phyloP scores from a whole-genome alignment of 2,113 vertebrate genomes.

The Engystomops pustulosus region DNA sequence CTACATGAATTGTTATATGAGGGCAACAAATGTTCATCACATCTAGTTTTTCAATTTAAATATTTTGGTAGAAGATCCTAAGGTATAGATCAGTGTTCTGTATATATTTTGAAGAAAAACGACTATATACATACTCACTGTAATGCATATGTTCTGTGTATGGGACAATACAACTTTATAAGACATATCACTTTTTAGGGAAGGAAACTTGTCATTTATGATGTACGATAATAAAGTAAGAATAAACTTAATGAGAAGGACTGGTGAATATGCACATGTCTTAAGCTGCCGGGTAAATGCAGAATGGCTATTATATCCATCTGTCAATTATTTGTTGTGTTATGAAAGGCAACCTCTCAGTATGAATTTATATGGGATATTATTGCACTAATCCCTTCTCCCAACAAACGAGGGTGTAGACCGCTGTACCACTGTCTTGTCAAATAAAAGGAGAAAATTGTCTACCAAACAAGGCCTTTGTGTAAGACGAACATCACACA shows the following conservation, averaged over 20 bases:
- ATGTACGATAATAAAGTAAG: constrained; percentile 3
- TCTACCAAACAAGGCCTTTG: constrained; percentile 31
- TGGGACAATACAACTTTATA: background rate
- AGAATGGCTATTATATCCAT: constrained; percentile 32
- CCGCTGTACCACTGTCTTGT: constrained; percentile 26
- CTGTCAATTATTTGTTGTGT: constrained; percentile 31
- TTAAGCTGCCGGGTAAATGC: constrained; percentile 2
- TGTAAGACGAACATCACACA: constrained; percentile 38
- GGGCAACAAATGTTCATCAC: too few relatives aligned
- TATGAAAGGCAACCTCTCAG: constrained; percentile 34
- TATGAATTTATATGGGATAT: constrained; percentile 50
- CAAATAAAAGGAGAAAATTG: constrained; percentile 38
- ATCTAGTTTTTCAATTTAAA: background rate
- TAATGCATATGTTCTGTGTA: background rate
- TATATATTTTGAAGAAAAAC: too few relatives aligned
- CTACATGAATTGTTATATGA: too few relatives aligned
- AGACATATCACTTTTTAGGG: background rate
- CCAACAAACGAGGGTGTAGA: constrained; percentile 42
- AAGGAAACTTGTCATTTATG: background rate
- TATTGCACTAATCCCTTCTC: constrained; percentile 45
- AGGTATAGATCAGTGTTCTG: too few relatives aligned
- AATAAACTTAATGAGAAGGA: constrained; percentile 15
- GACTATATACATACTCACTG: too few relatives aligned
- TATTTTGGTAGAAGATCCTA: too few relatives aligned
- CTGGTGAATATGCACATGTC: background rate